Conservation (phyloP, 2,113 vertebrate species). For the Ctenomys sociabilis region DNA sequence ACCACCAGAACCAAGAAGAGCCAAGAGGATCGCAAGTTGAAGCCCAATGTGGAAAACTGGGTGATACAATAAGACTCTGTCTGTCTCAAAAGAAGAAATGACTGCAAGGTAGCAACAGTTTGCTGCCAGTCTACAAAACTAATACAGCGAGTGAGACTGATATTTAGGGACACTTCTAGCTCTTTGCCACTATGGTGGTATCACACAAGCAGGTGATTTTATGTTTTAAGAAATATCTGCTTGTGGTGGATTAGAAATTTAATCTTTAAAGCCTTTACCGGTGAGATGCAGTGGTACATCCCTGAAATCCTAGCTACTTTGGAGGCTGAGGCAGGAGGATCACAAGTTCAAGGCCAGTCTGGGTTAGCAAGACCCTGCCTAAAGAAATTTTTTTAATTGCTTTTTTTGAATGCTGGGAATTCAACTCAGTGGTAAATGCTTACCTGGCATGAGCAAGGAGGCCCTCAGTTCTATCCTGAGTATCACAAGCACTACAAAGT, state of each 20-base stretch:
- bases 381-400: not conserved
- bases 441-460: not conserved
- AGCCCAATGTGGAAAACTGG: not conserved
- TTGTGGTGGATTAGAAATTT: not conserved
- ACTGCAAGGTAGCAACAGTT: not conserved
- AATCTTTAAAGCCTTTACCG: not conserved
- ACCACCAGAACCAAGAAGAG: not conserved
- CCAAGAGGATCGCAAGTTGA: not conserved
- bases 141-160: not conserved
- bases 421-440: not conserved
- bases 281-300: not conserved
- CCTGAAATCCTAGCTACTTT: not conserved
- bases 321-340: not conserved
- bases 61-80: not conserved
- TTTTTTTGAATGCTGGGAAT: not conserved
- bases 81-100: not conserved
- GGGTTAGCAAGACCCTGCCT: not conserved
- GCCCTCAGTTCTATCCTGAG: not conserved
- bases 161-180: not conserved
- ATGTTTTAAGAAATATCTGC: slow-evolving; percentile 32
- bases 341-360: not conserved
- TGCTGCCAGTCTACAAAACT: not conserved
- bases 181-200: not conserved
- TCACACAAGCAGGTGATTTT: not conserved
- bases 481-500: not conserved